Base-by-base conservation (phyloP, 2,888 invertebrate genomes). In the Pasiphila rectangulata region DNA sequence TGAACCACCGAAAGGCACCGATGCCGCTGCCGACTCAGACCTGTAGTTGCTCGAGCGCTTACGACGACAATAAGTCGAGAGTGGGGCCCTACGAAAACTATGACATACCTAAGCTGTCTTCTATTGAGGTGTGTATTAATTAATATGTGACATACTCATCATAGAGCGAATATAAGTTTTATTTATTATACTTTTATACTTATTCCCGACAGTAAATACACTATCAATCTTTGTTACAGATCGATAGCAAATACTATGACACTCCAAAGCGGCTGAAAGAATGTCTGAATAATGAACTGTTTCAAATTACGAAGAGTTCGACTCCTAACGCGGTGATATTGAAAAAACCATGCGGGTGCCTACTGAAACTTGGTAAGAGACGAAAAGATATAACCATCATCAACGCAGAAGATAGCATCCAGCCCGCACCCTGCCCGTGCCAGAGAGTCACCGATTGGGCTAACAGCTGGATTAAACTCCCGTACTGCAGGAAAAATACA, bases 41-140 rank as follows among this genome's bases (percentile, higher is more conserved):
- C 0, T 79, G 75, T 46, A 64, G 67, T 19, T 77, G 78, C 39
- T 49, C 72, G 0, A 68, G 68, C 4, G 55, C 64, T 1, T 58
- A 64, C 4, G 69, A 71, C 21, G 67, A 75, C 42, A 70, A 4
- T 6, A 46, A 69, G 41, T 59, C 66, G 24, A 54, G 70, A 63
- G 69, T 88, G 13, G 91, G 91, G 2, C 92, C 93, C 0, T 94
- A 93, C 67, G 93, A 94, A 63, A 95, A 95, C 70, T 95, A 95
- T 66, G 95, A 95, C 68, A 89, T 95, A 37, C 95, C 95, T 21
- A 93, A 92, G 74, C 82, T 90, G 56, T 90, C 79, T 6, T 84
- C 78, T 72, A 75, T 73, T 72, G 87, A 83, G 86, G 91, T 90
- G 83, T 86, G 77, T 83, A 16, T 46, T 24, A 37, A 23, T 12